Conservation (phyloP, 2,888 invertebrate genomes). For the Choristoneura rosaceana region DNA sequence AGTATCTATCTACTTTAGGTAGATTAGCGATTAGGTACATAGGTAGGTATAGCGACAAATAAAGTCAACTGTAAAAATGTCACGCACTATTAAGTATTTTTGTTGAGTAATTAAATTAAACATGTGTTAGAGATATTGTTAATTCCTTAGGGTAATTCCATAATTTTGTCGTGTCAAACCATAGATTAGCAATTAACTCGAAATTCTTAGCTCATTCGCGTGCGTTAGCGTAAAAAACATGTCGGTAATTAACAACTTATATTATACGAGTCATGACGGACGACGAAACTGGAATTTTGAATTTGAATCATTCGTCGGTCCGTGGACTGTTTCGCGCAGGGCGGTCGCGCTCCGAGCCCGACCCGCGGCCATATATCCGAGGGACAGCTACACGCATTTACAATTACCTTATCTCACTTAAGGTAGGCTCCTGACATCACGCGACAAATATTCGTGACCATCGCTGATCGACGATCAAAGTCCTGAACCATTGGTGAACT, state of each 20-base stretch:
- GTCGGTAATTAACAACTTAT: too few relatives aligned
- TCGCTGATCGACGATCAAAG: constrained; percentile 39
- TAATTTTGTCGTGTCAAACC: too few relatives aligned
- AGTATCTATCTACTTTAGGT: neutral
- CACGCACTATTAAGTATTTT: neutral
- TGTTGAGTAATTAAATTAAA: too few relatives aligned
- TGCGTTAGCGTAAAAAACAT: too few relatives aligned
- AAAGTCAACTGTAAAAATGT: neutral
- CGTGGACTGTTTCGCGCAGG: constrained; percentile 23
- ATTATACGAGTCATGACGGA: neutral
- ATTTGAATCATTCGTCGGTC: constrained; percentile 10
- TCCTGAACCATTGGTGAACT: constrained; percentile 37
- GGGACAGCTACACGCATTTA: constrained; percentile 80
- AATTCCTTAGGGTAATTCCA: too few relatives aligned
- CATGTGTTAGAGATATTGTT: too few relatives aligned
- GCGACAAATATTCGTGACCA: constrained; percentile 76
- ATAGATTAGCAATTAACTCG: too few relatives aligned
- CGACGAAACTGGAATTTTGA: neutral
- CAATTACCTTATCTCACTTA: constrained; percentile 79
- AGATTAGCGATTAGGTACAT: neutral
- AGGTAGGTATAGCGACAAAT: neutral
- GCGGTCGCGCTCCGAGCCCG: constrained; percentile 45
- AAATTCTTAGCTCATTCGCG: too few relatives aligned
- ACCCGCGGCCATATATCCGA: constrained; percentile 68
- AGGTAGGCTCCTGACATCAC: constrained; percentile 74